phyloP scores from a whole-genome alignment of 2,888 invertebrate genomes.

The Allacma fusca region DNA sequence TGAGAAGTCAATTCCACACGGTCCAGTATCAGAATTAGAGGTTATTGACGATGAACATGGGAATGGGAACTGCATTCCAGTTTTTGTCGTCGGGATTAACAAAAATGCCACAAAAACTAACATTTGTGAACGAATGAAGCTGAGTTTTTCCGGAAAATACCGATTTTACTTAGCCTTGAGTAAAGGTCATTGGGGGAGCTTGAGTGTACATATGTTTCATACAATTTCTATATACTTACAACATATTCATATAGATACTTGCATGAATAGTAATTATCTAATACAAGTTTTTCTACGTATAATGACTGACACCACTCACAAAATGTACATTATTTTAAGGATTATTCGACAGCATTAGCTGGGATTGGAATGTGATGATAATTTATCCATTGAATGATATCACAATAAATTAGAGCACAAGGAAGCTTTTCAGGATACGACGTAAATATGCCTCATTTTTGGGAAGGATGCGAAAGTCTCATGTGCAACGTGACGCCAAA shows the following conservation, averaged over 20 bases:
- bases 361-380: background rate
- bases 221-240: background rate
- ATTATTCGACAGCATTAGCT: background rate
- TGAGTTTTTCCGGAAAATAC: constrained; percentile 4
- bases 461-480: too few species aligned
- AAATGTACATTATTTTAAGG: background rate
- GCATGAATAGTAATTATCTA: background rate
- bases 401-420: background rate
- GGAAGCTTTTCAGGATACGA: background rate
- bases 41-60: background rate
- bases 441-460: too few species aligned
- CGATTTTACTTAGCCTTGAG: background rate
- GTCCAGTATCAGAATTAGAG: background rate
- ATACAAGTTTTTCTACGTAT: background rate
- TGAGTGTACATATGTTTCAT: background rate
- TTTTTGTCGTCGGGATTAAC: background rate
- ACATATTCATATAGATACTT: background rate
- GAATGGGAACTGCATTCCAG: constrained; percentile 4
- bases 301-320: background rate
- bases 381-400: background rate
- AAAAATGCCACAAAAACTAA: background rate
- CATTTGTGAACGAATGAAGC: background rate
- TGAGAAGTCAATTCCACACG: background rate
- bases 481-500: too few species aligned
- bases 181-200: background rate